phyloP scores from a whole-genome alignment of 2,113 vertebrate genomes.

The Illadopsis cleaveri region DNA sequence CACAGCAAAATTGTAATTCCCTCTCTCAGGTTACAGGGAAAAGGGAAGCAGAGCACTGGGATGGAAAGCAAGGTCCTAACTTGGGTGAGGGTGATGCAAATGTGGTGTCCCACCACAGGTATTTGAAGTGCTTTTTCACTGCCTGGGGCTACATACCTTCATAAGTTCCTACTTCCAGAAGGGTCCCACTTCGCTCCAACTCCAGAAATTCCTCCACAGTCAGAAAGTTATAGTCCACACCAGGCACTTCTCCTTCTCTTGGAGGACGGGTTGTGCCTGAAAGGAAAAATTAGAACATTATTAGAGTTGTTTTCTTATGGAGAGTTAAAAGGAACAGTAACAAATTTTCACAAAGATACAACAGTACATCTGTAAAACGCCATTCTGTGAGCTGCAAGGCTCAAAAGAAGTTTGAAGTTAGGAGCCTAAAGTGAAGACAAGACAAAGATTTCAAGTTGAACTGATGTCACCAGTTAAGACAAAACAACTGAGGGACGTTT shows the following conservation, averaged over 20 bases:
- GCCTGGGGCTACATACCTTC: slow-evolving; percentile 79
- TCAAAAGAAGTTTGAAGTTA: background rate
- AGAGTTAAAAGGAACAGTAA: background rate
- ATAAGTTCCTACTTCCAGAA: slow-evolving; percentile 96
- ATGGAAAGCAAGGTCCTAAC: background rate
- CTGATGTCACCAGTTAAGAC: background rate
- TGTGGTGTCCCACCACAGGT: fast-evolving
- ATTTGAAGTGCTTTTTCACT: background rate
- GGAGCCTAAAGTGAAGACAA: background rate
- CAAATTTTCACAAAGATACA: background rate
- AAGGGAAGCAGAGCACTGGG: background rate
- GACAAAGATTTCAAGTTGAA: background rate
- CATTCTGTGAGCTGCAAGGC: background rate
- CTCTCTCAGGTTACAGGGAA: background rate
- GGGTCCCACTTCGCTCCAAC: slow-evolving; percentile 91
- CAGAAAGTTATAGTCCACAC: slow-evolving; percentile 97
- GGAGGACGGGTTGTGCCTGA: slow-evolving; percentile 95
- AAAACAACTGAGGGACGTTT: background rate
- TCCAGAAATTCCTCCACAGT: slow-evolving; percentile 92
- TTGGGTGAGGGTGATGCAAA: fast-evolving
- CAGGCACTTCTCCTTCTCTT: slow-evolving; percentile 93
- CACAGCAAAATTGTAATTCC: background rate
- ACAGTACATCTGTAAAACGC: background rate
- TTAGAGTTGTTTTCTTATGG: background rate
- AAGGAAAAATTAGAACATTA: background rate